Evolutionary conservation across 2,888 invertebrate species (phyloP), one percentile per base, ranked within the genome.

Genomic region (Drosophila nigricruria): DNA sequence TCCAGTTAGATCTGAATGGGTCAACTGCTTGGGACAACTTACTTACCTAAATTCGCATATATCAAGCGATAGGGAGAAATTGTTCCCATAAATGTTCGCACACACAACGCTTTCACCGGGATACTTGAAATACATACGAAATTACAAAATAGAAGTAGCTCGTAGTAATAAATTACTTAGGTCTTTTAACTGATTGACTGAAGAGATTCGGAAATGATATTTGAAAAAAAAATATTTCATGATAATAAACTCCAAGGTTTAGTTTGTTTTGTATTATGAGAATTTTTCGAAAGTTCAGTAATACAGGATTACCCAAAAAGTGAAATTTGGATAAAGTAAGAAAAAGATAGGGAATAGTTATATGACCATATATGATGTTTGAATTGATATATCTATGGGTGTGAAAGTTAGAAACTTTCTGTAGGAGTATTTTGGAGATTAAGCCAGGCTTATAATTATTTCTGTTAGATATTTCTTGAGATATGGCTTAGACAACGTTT

Each of bases 81-180:
- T 25, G n/a, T 36, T 47, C 47, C 57, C 45, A 61, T 54, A 61
- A 64, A 72, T 49, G 52, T 50, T 34, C 54, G 71, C 71, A 67
- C 71, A 62, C 59, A 58, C 66, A 73, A 71, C 49, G 59, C 57
- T 57, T 32, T 52, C 36, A 65, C 64, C 36, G 40, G 32, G 40
- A 60, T 45, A 52, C 56, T 61, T 61, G 53, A 38, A 70, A 61
- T 57, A 65, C 62, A 71, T 73, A 71, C 59, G 68, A 72, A 69
- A 52, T 63, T 60, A 52, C 49, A 72, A 76, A 62, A 73, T 40
- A 57, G 14, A 68, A 45, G 56, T 49, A 57, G 32, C 65, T 59
- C 59, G 60, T 63, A 43, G 12, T 20, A 43, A 64, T 59, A 56
- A 53, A 63, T 47, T 38, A 50, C 57, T 76, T 42, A 38, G 57